A percentile compares a stretch with the other conserved stretches of the same genome.
Conservation (phyloP, 2,113 vertebrate genomes). For the Psittacara wagleri region DNA sequence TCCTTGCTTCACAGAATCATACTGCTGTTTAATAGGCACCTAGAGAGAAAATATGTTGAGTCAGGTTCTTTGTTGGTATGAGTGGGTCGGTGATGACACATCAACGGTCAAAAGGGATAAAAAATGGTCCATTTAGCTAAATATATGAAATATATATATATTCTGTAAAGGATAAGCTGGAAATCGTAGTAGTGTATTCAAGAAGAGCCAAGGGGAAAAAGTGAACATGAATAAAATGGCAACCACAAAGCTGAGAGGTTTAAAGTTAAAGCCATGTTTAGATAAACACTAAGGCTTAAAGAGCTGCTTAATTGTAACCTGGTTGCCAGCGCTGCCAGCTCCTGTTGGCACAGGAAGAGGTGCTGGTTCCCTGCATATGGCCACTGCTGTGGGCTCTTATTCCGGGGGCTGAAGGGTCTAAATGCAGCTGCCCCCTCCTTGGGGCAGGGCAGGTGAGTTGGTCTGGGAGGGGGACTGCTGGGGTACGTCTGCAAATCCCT, state of each 20-base stretch:
- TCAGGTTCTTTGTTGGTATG: not conserved
- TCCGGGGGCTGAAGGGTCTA: not conserved
- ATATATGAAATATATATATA: not conserved
- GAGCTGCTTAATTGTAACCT: not conserved
- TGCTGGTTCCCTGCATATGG: not conserved
- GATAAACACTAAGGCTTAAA: not conserved
- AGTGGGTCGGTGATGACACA: conserved; percentile 2
- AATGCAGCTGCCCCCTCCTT: not conserved
- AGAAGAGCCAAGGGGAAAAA: not conserved
- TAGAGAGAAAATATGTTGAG: not conserved
- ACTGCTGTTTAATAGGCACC: not conserved
- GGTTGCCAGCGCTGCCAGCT: rapidly evolving
- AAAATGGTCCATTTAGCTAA: conserved; percentile 16
- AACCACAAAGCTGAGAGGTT: not conserved
- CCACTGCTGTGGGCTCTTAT: not conserved
- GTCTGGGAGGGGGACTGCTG: not conserved
- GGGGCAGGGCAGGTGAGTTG: not conserved
- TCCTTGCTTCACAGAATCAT: not conserved
- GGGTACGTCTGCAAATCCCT: not conserved
- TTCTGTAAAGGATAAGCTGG: not conserved
- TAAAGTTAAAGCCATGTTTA: not conserved
- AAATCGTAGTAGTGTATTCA: conserved; percentile 5
- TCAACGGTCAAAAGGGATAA: not conserved
- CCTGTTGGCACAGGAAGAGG: rapidly evolving
- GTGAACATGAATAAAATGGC: not conserved